Conservation (phyloP, 2,113 vertebrate species). For the Danio rerio region GRCz12tu NC_133177.1:42658501-42659000, state of each 20-base stretch:
- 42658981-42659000: neutral
- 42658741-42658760: slow-evolving; percentile 25
- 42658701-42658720: neutral
- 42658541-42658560: neutral
- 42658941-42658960: neutral
- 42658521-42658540: too few species aligned
- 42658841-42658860: slow-evolving; percentile 26
- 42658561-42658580: neutral
- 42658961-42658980: slow-evolving; percentile 11
- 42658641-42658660: neutral
- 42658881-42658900: neutral
- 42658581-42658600: neutral
- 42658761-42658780: slow-evolving; percentile 32
- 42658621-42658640: neutral
- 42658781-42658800: neutral
- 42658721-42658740: slow-evolving; percentile 19
- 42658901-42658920: neutral
- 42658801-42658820: neutral
- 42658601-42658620: neutral
- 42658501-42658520: neutral
- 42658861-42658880: neutral
- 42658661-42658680: neutral
- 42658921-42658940: slow-evolving; percentile 13
- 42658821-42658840: slow-evolving; percentile 15
- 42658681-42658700: neutral